Percentiles rank a stretch among this genome's conserved stretches.
phyloP scores from a whole-genome alignment of 2,888 invertebrate species.

The Boloria selene region DNA sequence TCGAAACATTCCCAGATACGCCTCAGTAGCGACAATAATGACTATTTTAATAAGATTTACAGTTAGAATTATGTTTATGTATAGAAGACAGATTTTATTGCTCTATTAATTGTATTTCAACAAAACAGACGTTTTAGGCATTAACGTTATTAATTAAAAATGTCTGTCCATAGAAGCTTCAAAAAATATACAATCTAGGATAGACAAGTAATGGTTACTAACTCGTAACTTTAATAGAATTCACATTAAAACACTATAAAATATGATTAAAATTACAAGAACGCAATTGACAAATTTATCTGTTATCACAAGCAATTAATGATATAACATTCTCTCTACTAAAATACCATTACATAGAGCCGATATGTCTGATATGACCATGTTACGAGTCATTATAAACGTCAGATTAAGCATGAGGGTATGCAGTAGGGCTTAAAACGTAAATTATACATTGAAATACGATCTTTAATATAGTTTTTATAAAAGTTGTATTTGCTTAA shows the following conservation, averaged over 20 bases:
- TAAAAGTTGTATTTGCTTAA: neutral
- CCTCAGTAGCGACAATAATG: too few species aligned
- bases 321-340: neutral
- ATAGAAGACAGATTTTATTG: too few species aligned
- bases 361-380: neutral
- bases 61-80: too few species aligned
- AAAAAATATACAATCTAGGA: neutral
- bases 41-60: too few species aligned
- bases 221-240: neutral
- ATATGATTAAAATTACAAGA: constrained; percentile 10
- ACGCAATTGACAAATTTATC: constrained; percentile 9
- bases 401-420: neutral
- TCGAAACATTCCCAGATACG: too few species aligned
- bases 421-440: too few species aligned
- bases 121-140: too few species aligned
- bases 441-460: constrained; percentile 1
- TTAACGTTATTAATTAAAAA: too few species aligned
- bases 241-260: constrained; percentile 12
- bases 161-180: too few species aligned
- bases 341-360: constrained; percentile 8
- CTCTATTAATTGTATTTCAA: too few species aligned
- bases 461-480: neutral
- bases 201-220: neutral
- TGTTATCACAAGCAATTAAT: constrained; percentile 6
- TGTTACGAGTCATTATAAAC: constrained; percentile 2